Evolutionary conservation across 2,113 vertebrate genomes (phyloP).

Genomic region (Cervus canadensis): DNA sequence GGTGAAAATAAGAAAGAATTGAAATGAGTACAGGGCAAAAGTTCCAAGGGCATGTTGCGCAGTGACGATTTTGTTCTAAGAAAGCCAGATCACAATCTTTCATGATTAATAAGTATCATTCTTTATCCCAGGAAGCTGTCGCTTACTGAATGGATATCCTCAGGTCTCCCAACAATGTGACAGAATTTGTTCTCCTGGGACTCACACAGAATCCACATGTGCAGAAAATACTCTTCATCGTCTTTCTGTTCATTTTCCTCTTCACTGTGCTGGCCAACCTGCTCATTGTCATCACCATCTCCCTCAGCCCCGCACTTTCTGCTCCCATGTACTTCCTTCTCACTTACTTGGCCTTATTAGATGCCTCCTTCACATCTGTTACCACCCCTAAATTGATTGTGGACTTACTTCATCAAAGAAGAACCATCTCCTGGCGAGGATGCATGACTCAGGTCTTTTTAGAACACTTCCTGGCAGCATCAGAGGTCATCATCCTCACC

Average conservation of each 20-base stretch:
- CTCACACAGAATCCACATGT: not conserved
- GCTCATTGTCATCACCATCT: not conserved
- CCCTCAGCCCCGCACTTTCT: not conserved
- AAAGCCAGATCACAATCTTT: not conserved
- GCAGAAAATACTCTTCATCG: not conserved
- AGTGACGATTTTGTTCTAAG: not conserved
- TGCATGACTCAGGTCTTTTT: no score
- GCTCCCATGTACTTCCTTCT: conserved; percentile 46
- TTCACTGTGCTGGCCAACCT: not conserved
- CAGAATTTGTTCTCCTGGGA: not conserved
- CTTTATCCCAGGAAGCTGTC: not conserved
- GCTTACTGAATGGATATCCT: not conserved
- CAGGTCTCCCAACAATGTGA: not conserved
- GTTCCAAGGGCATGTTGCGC: not conserved
- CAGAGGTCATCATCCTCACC: not conserved
- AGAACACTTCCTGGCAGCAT: not conserved
- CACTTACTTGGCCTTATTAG: conserved; percentile 63
- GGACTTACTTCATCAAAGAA: no score
- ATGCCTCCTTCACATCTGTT: conserved; percentile 19
- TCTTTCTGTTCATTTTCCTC: not conserved
- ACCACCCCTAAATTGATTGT: no score
- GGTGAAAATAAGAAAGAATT: not conserved
- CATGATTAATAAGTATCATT: not conserved
- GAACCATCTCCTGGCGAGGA: no score
- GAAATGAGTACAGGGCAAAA: not conserved